These are phyloP conservation scores for Protaetia brevitarsis DNA, from an alignment of 1,140 invertebrate genomes.

Conservation along the genomic window DNA sequence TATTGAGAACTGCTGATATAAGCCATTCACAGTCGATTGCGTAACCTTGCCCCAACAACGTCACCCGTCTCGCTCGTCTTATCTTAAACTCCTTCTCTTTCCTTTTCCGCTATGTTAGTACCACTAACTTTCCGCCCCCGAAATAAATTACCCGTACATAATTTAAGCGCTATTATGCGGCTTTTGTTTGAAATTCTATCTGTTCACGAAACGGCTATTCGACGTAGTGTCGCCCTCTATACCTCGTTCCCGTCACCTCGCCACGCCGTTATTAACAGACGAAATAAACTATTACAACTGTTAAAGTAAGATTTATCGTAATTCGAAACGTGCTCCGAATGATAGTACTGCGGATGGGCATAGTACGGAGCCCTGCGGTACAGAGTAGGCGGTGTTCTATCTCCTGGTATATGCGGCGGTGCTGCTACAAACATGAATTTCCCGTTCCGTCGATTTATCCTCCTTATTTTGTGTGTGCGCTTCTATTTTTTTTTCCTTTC, in stretches of 20 bases:
- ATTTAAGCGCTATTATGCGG: slow-evolving; percentile 15
- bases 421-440: too few relatives aligned
- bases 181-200: slow-evolving; percentile 1
- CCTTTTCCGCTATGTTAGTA: not conserved
- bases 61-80: not conserved
- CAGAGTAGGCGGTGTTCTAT: too few relatives aligned
- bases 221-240: not conserved
- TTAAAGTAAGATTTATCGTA: slow-evolving; percentile 4
- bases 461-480: too few relatives aligned
- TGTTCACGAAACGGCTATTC: not conserved
- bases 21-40: too few relatives aligned
- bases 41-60: too few relatives aligned
- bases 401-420: too few relatives aligned
- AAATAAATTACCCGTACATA: slow-evolving; percentile 19
- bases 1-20: too few relatives aligned
- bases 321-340: not conserved
- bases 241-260: not conserved
- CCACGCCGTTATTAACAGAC: not conserved
- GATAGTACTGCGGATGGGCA: too few relatives aligned
- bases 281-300: slow-evolving; percentile 14
- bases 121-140: not conserved
- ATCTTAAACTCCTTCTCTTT: not conserved
- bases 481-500: too few relatives aligned
- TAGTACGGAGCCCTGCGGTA: too few relatives aligned
- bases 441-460: too few relatives aligned